Evolutionary conservation across 1,140 invertebrate species (phyloP).

Genomic region (Eriosoma lanigerum): DNA sequence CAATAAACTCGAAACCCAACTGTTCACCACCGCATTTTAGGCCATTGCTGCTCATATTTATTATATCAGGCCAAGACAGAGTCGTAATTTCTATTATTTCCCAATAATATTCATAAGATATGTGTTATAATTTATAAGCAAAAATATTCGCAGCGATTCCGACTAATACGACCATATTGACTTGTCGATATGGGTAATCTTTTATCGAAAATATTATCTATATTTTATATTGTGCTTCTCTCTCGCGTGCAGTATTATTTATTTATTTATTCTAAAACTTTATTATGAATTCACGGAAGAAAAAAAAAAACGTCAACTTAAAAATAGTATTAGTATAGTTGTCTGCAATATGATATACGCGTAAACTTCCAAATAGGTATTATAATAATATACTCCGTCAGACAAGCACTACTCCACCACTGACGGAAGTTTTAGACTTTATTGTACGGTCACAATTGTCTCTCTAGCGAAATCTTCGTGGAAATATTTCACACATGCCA

Average conservation of each 20-base stretch:
- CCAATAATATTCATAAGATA: no score
- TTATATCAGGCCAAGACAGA: background rate
- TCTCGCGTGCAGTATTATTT: no score
- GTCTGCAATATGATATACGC: background rate
- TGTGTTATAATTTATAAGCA: no score
- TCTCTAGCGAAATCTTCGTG: slow-evolving; percentile 21
- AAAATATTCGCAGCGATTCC: background rate
- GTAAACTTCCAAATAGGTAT: slow-evolving; percentile 13
- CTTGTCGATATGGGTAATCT: no score
- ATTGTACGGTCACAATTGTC: slow-evolving; percentile 15
- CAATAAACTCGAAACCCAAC: background rate
- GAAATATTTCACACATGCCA: slow-evolving; percentile 43
- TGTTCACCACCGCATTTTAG: background rate
- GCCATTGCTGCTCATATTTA: no score
- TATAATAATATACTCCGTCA: background rate
- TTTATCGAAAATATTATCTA: no score
- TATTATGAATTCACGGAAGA: no score
- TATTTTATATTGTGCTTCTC: no score
- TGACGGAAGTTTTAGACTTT: background rate
- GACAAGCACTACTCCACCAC: background rate
- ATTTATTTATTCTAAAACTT: no score
- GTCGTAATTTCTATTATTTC: background rate
- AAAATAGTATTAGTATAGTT: background rate
- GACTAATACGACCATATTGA: no score
- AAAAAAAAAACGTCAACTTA: no score